These are phyloP conservation scores for Neopelma chrysocephalum DNA, from an alignment of 2,797 vertebrate genomes.

Conservation along the genomic window DNA sequence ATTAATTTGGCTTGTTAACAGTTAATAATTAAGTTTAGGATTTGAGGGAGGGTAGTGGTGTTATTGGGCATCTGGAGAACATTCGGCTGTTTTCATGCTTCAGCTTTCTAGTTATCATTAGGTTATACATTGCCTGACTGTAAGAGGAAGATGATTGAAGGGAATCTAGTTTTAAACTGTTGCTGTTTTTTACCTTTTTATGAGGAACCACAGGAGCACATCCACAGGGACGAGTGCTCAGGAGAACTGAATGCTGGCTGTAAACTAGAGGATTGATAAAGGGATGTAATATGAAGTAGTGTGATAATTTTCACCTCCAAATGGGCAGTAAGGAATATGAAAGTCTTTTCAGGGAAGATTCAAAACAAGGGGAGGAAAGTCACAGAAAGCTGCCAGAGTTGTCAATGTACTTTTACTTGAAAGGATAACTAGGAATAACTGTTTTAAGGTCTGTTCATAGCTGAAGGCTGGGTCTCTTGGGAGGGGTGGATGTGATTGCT, in stretches of 20 bases:
- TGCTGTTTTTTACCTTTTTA: not conserved
- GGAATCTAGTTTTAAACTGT: not conserved
- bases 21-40: not conserved
- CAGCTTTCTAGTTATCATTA: not conserved
- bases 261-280: not conserved
- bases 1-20: not conserved
- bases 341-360: not conserved
- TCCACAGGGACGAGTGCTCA: rapidly evolving
- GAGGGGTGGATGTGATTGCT: not conserved
- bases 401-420: not conserved
- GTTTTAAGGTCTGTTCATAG: not conserved
- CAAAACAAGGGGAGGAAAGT: not conserved
- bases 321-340: not conserved
- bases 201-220: not conserved
- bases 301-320: not conserved
- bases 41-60: not conserved
- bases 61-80: not conserved
- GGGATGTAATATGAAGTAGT: not conserved
- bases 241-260: not conserved
- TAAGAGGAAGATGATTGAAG: not conserved
- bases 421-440: not conserved
- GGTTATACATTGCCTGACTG: not conserved
- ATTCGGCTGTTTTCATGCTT: not conserved
- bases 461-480: not conserved
- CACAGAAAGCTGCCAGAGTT: not conserved